Conservation (phyloP, 1,140 invertebrate species). For the Maniola jurtina region DNA sequence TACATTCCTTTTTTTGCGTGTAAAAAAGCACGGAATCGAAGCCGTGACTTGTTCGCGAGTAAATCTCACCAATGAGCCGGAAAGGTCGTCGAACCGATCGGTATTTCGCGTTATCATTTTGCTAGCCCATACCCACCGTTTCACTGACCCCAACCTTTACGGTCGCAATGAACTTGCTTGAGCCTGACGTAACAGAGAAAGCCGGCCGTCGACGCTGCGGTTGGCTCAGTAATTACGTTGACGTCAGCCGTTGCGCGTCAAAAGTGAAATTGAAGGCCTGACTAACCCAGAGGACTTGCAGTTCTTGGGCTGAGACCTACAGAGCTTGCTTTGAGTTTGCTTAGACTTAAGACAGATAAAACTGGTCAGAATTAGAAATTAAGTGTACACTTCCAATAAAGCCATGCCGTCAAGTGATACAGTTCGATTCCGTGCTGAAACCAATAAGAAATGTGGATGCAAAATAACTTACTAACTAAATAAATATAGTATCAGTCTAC, state of each 20-base stretch:
- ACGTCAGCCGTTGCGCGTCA: constrained; percentile 28
- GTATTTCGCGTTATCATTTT: background rate
- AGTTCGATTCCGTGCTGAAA: too few relatives aligned
- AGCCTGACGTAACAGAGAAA: constrained; percentile 38
- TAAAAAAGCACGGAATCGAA: background rate
- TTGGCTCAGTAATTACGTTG: constrained; percentile 30
- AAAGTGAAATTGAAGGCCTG: constrained; percentile 42
- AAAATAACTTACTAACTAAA: too few relatives aligned
- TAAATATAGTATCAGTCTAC: too few relatives aligned
- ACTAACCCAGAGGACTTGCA: background rate
- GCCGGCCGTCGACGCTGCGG: constrained; percentile 2
- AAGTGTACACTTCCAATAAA: too few relatives aligned
- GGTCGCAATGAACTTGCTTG: constrained; percentile 39
- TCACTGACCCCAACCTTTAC: constrained; percentile 44
- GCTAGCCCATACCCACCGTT: constrained; percentile 11
- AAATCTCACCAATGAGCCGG: background rate
- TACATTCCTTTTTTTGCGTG: too few relatives aligned
- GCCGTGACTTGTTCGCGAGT: background rate
- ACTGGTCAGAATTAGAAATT: too few relatives aligned
- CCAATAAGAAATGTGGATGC: too few relatives aligned
- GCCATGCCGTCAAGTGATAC: too few relatives aligned
- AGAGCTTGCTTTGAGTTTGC: too few relatives aligned
- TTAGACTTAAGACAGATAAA: too few relatives aligned
- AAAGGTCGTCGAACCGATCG: background rate
- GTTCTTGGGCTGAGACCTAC: too few relatives aligned